Evolutionary conservation across 2,888 invertebrate species (phyloP), one percentile per base, ranked within the genome.

Genomic region (Trichogramma dendrolimi): DNA sequence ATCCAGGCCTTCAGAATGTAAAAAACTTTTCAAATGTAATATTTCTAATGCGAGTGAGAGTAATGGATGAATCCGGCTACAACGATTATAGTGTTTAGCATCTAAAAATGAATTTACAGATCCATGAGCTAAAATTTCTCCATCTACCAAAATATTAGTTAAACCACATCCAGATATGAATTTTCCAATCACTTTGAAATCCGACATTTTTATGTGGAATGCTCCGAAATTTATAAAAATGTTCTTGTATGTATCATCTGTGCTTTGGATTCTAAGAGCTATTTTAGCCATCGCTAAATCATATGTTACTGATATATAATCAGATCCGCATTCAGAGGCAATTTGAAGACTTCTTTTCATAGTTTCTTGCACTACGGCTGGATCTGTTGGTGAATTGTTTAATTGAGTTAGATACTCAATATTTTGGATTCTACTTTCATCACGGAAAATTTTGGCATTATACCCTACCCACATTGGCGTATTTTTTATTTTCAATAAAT

Each of bases 381-480:
- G 48, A 59, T 70, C 62, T n/a, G 74, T 75, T 7, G 74, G 73
- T 14, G 75, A 74, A 44, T 39, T 7, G 66, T 75, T 71, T 4
- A 74, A 73, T 5, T 72, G 66, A n/a, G 73, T 70, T 4, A 74
- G 49, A 63, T 75, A 73, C 0, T 67, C 63, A 55, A 73, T 61
- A 63, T 64, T 68, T 65, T 73, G 72, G 47, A 61, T 63, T 5
- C 47, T 6, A 43, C 60, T 63, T 40, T 59, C 58, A 57, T 75
- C 71, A 8, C 62, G 47, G 14, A 53, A 8, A 38, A 73, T 64
- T 49, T 27, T 43, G 55, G 66, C 65, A 62, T 75, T 73, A 55
- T 67, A 75, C 14, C 74, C 73, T n/a, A 71, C 69, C 74, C 74
- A 75, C 70, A 70, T 71, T 48, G 73, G 73, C 7, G 70, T 71